A percentile compares a stretch with the other conserved stretches of the same genome.
Evolutionary conservation across 1,140 invertebrate genomes (phyloP).

Genomic region (Cotesia glomerata): DNA sequence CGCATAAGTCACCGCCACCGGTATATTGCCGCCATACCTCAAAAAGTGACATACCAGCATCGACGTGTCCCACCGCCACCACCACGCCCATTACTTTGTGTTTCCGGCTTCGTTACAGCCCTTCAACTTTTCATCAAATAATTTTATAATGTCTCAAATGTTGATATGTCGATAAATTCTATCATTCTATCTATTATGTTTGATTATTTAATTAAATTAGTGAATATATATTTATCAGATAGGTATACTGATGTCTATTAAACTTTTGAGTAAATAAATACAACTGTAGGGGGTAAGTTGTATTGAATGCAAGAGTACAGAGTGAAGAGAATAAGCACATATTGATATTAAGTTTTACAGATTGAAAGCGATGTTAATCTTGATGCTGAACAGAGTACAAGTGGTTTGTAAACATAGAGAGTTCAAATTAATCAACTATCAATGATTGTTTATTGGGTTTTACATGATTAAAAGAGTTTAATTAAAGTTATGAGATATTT

Average conservation of each 20-base stretch:
- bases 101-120: not conserved
- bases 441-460: not conserved
- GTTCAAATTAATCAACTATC: not conserved
- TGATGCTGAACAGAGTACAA: not conserved
- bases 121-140: not conserved
- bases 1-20: slow-evolving; percentile 55
- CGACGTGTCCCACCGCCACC: slow-evolving; percentile 39
- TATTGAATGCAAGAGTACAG: not conserved
- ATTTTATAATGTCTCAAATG: too few species aligned
- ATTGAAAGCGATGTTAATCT: not conserved
- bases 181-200: too few species aligned
- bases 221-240: too few species aligned
- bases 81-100: slow-evolving; percentile 42
- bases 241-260: too few species aligned
- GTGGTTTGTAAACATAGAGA: not conserved
- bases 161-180: too few species aligned
- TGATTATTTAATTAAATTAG: too few species aligned
- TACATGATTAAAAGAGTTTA: too few species aligned
- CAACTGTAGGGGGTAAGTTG: not conserved
- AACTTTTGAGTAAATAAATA: too few species aligned
- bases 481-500: too few species aligned
- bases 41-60: slow-evolving; percentile 54
- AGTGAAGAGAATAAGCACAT: not conserved
- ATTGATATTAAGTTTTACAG: slow-evolving; percentile 2
- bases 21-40: slow-evolving; percentile 62